Base-by-base conservation (phyloP, 2,113 vertebrate species). In the Platichthys flesus region DNA sequence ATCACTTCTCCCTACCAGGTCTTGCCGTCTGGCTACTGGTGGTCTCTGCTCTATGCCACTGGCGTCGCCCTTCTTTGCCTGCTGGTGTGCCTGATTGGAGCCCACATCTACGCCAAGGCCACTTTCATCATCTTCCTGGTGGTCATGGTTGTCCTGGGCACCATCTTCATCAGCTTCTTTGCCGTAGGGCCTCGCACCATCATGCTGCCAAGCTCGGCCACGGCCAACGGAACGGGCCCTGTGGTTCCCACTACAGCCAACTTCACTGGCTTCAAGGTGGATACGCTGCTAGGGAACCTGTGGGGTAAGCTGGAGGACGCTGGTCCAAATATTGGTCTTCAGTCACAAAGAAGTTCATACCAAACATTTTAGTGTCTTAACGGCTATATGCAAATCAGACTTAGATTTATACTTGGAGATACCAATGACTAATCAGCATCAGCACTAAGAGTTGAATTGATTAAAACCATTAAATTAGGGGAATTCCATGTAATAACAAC, bases 41-140 rank as follows among this genome's bases (percentile, higher is more conserved):
- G 95, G 0, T 94, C 96, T 47, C 88, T 98, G 67, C 92, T 97
- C 0, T 98, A 97, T 0, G 97, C 81, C 72, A 96, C 96, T 0
- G 80, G 67, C 5, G 26, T 97, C 14, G 94, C 94, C 57, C 87
- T 96, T 4, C 83, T 97, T 20, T 97, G 96, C 81, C 91, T 98
- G 56, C 37, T 97, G 0, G 96, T 97, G 70, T 97, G 96, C 84
- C 88, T 97, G 2, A 93, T 98, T 64, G 97, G 97, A 0, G 97
- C 96, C 60, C 92, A 94, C 85, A 97, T 98, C 90, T 98, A 98
- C 0, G 96, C 96, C 87, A 96, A 96, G 77, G 95, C 97, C 81
- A 95, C 96, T 31, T 97, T 98, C 91, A 76, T 97, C 80, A 97
- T 97, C 93, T 97, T 98, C 88, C 80, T 98, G 64, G 82, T 97